phyloP scores from a whole-genome alignment of 2,888 invertebrate species.

The Aricia artaxerxes region DNA sequence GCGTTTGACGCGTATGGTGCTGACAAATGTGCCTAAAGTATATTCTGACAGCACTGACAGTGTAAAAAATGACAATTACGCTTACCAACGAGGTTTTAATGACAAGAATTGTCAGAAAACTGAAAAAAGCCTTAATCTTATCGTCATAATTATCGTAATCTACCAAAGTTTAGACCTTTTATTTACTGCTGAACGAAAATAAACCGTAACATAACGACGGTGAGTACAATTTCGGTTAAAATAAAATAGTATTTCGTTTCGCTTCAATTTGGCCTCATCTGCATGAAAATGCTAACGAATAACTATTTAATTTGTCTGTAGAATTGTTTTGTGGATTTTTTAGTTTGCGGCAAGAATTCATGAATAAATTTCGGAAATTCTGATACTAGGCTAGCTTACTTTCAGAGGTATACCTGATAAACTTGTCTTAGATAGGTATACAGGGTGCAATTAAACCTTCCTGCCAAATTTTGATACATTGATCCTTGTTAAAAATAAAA shows the following conservation, averaged over 20 bases:
- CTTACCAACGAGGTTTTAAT: conserved; percentile 17
- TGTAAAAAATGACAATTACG: neutral
- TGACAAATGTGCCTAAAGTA: too few relatives aligned
- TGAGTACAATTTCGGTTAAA: neutral
- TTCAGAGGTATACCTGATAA: neutral
- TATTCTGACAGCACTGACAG: too few relatives aligned
- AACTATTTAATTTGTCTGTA: conserved; percentile 17
- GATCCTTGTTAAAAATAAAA: too few relatives aligned
- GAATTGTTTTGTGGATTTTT: neutral
- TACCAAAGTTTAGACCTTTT: neutral
- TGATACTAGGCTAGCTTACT: neutral
- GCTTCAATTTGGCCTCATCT: conserved; percentile 25
- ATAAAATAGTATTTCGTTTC: neutral
- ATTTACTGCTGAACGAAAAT: neutral
- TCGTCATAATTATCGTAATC: conserved; percentile 20
- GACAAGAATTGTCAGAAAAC: neutral
- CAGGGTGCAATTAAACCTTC: too few relatives aligned
- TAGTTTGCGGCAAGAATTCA: neutral
- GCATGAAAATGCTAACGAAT: conserved; percentile 26
- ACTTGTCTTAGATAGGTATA: too few relatives aligned
- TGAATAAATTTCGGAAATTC: neutral
- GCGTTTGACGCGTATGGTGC: too few relatives aligned
- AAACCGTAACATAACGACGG: neutral
- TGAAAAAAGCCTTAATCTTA: neutral
- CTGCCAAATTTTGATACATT: too few relatives aligned